Base-by-base conservation (phyloP, 2,797 vertebrate species). In the Aldrovandia affinis region DNA sequence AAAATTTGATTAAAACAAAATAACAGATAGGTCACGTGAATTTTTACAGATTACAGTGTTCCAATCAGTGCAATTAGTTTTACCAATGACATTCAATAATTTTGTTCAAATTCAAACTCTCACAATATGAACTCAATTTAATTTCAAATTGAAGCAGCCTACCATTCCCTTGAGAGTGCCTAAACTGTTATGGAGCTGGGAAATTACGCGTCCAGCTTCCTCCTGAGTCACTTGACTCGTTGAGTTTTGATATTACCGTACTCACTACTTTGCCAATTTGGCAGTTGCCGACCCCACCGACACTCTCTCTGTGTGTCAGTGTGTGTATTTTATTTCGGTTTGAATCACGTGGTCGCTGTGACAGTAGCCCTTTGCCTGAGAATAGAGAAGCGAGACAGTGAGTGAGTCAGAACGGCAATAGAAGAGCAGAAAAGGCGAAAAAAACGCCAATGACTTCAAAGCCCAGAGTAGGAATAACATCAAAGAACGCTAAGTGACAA, bases 261-360 rank as follows among this genome's bases (percentile, higher is more conserved):
- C 25, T 65, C 9, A 70, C 33, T 47, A 81, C 12, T 70, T 70
- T 30, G 52, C 73, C 55, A 65, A 63, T 47, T 55, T 33, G 81
- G 70, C 80, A 63, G 73, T 78, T 33, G 70, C 55, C 52, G 81
- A 81, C 68, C 73, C 33, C 73, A 59, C 54, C n/a, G 70, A 77
- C 84, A 39, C 54, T 39, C 2, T 30, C 3, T 28, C 25, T 65
- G 63, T 65, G 47, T 28, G 47, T 54, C 77, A 78, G 59, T 75
- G 36, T 86, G 59, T 82, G 84, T 80, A 77, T 81, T 84, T 87
- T 83, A 83, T 87, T 85, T 88, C 61, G 65, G 82, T 65, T 73
- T 42, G 22, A 39, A 83, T 87, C 83, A 89, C 88, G 85, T 88
- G 86, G 80, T 80, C 25, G n/a, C 36, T 61, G 81, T 52, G 83